These are phyloP conservation scores for Calameuta pallipes DNA, from an alignment of 2,888 invertebrate genomes.

Conservation along the genomic window DNA sequence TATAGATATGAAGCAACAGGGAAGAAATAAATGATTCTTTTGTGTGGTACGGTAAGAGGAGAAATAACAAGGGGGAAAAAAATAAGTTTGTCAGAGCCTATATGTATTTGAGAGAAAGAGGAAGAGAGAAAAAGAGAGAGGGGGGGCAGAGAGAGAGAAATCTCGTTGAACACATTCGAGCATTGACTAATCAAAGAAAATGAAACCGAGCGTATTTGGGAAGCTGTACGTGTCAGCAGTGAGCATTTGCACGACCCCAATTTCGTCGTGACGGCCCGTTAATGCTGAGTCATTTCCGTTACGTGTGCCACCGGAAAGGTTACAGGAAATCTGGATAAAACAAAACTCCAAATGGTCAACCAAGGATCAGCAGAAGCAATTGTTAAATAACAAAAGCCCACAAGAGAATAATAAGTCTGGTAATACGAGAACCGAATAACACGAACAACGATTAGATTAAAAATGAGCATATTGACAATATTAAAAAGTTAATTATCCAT, in stretches of 20 bases:
- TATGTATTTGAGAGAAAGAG: not conserved
- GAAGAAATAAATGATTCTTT: not conserved
- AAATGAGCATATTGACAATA: not conserved
- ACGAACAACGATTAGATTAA: not conserved
- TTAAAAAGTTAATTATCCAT: not conserved
- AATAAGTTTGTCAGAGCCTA: not conserved
- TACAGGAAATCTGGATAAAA: not conserved
- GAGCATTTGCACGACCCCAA: slow-evolving; percentile 26
- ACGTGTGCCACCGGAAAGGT: slow-evolving; percentile 14
- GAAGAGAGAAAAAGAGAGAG: not conserved
- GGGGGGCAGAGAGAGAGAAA: not conserved
- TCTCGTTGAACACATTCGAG: not conserved
- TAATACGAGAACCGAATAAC: not conserved
- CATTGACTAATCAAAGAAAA: not conserved
- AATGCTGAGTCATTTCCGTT: slow-evolving; percentile 31
- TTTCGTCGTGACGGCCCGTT: slow-evolving; percentile 24
- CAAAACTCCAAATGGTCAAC: not conserved
- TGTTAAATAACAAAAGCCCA: not conserved
- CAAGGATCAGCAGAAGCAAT: not conserved
- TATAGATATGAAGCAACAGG: not conserved
- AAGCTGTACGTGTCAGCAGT: not conserved
- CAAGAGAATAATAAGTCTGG: not conserved
- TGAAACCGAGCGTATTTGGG: not conserved
- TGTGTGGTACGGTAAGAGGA: not conserved
- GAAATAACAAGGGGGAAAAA: not conserved